These are phyloP conservation scores for Acanthurus lineatus DNA, from an alignment of 2,797 vertebrate species.

Conservation along the genomic window DNA sequence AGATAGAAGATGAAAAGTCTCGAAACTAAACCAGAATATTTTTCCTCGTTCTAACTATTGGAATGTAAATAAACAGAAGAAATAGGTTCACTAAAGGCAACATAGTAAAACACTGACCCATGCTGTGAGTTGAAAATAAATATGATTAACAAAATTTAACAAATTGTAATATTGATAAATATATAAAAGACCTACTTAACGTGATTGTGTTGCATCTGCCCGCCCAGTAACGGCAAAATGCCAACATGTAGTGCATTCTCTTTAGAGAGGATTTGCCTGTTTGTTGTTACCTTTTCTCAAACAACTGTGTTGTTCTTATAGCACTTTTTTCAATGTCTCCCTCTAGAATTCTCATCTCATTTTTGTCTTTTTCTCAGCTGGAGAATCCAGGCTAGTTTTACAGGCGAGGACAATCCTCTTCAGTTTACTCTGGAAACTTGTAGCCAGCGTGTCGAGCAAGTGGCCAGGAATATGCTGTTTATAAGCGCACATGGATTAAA, in stretches of 20 bases:
- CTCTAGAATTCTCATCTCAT: constrained; percentile 22
- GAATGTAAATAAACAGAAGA: constrained; percentile 59
- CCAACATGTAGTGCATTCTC: constrained; percentile 23
- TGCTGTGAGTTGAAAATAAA: constrained; percentile 51
- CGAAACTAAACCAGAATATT: constrained; percentile 31
- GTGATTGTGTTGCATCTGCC: constrained; percentile 56
- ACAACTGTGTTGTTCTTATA: constrained; percentile 29
- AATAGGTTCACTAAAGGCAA: constrained; percentile 36
- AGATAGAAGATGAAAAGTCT: background rate
- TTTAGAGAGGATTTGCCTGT: background rate
- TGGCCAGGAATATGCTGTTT: constrained; percentile 27
- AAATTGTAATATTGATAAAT: constrained; percentile 30
- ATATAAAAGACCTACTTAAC: constrained; percentile 38
- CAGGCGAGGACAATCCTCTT: constrained; percentile 72
- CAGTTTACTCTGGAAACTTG: constrained; percentile 61
- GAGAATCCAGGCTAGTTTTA: constrained; percentile 50
- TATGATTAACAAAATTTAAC: constrained; percentile 61
- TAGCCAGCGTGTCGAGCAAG: constrained; percentile 33
- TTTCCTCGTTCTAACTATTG: constrained; percentile 49
- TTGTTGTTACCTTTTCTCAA: constrained; percentile 28
- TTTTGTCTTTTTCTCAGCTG: background rate
- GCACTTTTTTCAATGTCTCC: constrained; percentile 56
- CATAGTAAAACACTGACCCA: constrained; percentile 53
- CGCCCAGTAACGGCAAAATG: constrained; percentile 24
- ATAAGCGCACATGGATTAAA: constrained; percentile 51